Evolutionary conservation across 2,113 vertebrate species (phyloP).

Genomic region (Trematomus loennbergii): DNA sequence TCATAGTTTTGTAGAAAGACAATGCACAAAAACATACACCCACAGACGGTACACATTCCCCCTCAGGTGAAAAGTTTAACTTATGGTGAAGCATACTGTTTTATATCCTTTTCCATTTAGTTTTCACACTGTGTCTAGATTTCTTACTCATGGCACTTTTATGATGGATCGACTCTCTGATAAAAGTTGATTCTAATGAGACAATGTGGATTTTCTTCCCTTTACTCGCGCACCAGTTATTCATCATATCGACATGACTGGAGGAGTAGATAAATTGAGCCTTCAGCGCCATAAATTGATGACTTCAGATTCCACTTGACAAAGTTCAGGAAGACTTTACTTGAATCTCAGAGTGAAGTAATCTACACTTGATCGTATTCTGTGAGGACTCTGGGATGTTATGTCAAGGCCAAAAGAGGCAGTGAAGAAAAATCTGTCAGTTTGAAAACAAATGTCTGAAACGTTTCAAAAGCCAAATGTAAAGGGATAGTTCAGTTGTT

Average conservation of each 20-base stretch:
- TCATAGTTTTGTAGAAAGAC: slow-evolving; percentile 4
- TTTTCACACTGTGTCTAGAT: background rate
- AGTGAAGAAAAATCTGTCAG: background rate
- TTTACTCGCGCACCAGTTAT: background rate
- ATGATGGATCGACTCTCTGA: background rate
- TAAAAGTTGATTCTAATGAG: slow-evolving; percentile 1
- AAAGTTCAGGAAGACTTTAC: background rate
- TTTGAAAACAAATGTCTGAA: background rate
- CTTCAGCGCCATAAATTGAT: background rate
- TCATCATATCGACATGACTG: background rate
- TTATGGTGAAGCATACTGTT: background rate
- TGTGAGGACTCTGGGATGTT: background rate
- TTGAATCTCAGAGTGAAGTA: background rate
- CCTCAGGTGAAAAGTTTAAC: background rate
- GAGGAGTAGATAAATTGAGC: background rate
- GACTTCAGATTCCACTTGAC: background rate
- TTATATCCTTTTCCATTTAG: background rate
- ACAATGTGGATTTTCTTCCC: background rate
- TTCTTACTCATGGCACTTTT: background rate
- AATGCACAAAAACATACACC: background rate
- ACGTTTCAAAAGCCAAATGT: too few relatives aligned
- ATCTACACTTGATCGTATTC: background rate
- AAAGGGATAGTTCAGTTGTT: background rate
- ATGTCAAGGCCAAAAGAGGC: background rate
- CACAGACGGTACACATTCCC: background rate